phyloP scores from a whole-genome alignment of 2,888 invertebrate species.

The Stratiomys singularior region DNA sequence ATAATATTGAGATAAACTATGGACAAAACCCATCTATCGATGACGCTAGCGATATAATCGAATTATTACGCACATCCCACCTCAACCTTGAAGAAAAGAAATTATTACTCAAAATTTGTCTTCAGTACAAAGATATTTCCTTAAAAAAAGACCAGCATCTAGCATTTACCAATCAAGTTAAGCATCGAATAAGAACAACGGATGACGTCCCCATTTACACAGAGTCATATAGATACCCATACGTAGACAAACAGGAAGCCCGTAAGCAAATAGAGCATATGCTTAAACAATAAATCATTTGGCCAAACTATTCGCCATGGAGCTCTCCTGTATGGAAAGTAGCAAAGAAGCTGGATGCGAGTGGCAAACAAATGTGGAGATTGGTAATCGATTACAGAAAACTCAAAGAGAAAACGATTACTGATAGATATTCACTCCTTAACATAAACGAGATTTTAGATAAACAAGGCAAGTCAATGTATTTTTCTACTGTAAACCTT shows the following conservation, averaged over 20 bases:
- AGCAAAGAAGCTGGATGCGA: constrained; percentile 17
- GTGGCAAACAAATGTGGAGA: constrained; percentile 51
- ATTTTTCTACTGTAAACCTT: constrained; percentile 55
- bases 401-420: constrained; percentile 50
- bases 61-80: too few relatives aligned
- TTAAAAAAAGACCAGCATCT: background rate
- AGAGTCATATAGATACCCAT: constrained; percentile 32
- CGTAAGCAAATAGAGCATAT: constrained; percentile 47
- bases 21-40: too few relatives aligned
- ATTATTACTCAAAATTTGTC: constrained; percentile 7
- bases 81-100: too few relatives aligned
- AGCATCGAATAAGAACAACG: constrained; percentile 19
- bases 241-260: constrained; percentile 47
- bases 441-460: constrained; percentile 56
- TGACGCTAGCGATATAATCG: too few relatives aligned
- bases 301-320: constrained; percentile 52
- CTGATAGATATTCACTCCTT: constrained; percentile 55
- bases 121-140: constrained; percentile 24
- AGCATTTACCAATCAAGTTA: constrained; percentile 7
- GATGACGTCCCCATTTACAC: constrained; percentile 34
- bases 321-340: constrained; percentile 55
- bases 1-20: too few relatives aligned
- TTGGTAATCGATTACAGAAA: constrained; percentile 54
- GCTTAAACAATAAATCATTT: constrained; percentile 46
- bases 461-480: constrained; percentile 55